phyloP scores from a whole-genome alignment of 2,888 invertebrate genomes.

The Lithophane ornitopus region DNA sequence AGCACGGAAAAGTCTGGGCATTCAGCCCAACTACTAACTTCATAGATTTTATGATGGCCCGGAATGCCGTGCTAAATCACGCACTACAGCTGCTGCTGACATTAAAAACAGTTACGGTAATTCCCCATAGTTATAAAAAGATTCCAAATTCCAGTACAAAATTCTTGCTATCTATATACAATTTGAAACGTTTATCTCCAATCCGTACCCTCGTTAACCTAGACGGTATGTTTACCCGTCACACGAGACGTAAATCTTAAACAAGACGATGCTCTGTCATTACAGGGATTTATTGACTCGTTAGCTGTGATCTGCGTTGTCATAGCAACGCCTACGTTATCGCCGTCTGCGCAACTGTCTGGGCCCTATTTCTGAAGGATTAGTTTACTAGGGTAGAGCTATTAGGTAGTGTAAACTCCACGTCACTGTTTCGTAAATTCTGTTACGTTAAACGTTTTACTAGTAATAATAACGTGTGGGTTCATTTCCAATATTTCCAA shows the following conservation, averaged over 20 bases:
- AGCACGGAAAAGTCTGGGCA: neutral
- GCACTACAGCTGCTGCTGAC: neutral
- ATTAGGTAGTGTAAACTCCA: neutral
- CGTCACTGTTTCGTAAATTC: neutral
- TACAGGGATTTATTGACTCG: conserved; percentile 63
- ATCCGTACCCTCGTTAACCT: conserved; percentile 6
- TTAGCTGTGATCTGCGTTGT: conserved; percentile 61
- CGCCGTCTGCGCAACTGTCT: conserved; percentile 60
- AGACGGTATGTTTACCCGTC: conserved; percentile 49
- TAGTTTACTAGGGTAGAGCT: conserved; percentile 1
- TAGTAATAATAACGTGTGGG: neutral
- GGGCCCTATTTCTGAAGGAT: conserved; percentile 30
- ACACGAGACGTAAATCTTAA: conserved; percentile 51
- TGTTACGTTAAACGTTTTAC: neutral
- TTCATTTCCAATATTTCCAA: neutral
- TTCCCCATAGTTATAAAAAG: neutral
- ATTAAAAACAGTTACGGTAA: neutral
- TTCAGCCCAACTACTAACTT: neutral
- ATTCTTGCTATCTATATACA: neutral
- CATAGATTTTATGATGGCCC: neutral
- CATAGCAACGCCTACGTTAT: conserved; percentile 52
- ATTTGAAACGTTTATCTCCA: conserved; percentile 3
- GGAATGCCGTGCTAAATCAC: neutral
- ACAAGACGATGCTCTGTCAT: conserved; percentile 60
- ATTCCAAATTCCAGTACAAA: neutral